phyloP scores from a whole-genome alignment of 1,140 invertebrate species.

The Babylonia areolata region DNA sequence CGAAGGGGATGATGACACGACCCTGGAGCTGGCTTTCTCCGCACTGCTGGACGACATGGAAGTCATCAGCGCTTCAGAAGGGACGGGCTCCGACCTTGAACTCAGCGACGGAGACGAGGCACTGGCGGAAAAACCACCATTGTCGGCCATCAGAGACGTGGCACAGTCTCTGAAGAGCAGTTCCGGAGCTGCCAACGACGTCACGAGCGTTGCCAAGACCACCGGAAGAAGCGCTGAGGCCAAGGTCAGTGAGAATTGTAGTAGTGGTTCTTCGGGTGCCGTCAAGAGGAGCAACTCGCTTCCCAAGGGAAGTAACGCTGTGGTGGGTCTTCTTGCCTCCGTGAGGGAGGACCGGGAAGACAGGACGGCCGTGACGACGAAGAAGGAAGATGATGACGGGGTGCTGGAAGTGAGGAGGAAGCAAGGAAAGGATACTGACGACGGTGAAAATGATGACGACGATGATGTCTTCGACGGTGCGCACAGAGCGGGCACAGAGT shows the following conservation, averaged over 20 bases:
- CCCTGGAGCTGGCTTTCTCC: slow-evolving; percentile 39
- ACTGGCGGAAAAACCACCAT: background rate
- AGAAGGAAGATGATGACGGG: background rate
- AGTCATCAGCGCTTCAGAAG: slow-evolving; percentile 38
- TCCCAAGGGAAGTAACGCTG: background rate
- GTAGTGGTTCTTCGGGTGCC: background rate
- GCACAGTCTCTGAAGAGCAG: background rate
- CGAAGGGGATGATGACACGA: background rate
- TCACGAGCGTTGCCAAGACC: background rate
- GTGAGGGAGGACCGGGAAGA: background rate
- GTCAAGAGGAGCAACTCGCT: slow-evolving; percentile 8
- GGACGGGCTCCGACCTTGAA: slow-evolving; percentile 42
- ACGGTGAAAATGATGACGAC: background rate
- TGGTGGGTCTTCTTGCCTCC: background rate
- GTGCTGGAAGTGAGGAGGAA: background rate
- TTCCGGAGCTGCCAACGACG: background rate
- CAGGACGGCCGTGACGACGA: background rate
- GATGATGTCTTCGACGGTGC: background rate
- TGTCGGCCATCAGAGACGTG: background rate
- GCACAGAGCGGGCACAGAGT: background rate
- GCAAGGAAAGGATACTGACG: background rate
- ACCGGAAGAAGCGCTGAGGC: background rate
- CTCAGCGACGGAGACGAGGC: slow-evolving; percentile 5
- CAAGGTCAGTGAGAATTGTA: background rate
- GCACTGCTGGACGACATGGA: slow-evolving; percentile 47